A percentile compares a stretch with the other conserved stretches of the same genome.
phyloP scores from a whole-genome alignment of 2,113 vertebrate species.

The Platycercus adscitus region DNA sequence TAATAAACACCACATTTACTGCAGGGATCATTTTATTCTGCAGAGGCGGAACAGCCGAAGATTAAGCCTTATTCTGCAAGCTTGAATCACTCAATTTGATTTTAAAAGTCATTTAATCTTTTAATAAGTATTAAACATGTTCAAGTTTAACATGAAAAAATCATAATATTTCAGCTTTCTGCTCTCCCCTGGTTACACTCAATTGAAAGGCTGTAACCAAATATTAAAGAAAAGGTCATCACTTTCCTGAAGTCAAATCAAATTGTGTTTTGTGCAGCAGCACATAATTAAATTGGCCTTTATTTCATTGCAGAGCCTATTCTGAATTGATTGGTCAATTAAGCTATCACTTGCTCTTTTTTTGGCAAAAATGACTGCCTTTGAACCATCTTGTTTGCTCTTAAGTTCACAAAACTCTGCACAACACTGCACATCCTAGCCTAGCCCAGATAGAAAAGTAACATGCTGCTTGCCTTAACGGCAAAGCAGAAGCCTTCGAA shows the following conservation, averaged over 20 bases:
- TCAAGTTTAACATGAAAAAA: neutral
- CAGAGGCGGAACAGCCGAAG: neutral
- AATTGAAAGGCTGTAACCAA: neutral
- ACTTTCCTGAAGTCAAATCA: neutral
- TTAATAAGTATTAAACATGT: constrained; percentile 7
- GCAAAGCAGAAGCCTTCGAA: neutral
- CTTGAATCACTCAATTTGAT: neutral
- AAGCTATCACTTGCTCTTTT: neutral
- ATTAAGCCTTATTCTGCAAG: neutral
- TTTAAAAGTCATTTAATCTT: neutral
- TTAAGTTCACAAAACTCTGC: neutral
- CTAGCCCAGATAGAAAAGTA: neutral
- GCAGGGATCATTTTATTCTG: neutral
- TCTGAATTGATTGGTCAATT: constrained; percentile 8
- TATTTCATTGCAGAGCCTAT: neutral
- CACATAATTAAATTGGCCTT: constrained; percentile 26
- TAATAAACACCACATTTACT: neutral
- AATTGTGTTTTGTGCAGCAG: neutral
- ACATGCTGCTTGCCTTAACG: neutral
- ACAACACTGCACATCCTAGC: neutral
- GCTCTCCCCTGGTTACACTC: neutral
- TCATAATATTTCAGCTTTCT: neutral
- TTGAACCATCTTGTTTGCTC: neutral
- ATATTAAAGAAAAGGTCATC: neutral
- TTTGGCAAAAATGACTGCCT: neutral